phyloP scores from a whole-genome alignment of 2,113 vertebrate species.

The Eudyptes chrysolophus region DNA sequence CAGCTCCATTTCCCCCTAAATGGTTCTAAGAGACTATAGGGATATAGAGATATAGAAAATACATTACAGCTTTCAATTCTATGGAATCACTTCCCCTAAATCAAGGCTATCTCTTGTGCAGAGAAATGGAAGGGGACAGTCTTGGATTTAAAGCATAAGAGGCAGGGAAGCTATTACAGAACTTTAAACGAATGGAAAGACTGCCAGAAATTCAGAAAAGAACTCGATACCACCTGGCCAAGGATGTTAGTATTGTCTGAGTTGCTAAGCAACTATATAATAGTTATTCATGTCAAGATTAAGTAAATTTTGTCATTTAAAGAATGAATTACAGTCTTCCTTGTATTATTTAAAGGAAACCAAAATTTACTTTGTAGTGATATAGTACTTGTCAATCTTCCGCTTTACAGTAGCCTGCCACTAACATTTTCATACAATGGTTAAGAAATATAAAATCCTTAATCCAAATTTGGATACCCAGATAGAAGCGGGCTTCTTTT shows the following conservation, averaged over 20 bases:
- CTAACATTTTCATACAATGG: background rate
- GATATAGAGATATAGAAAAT: background rate
- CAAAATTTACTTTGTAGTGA: background rate
- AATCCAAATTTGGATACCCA: background rate
- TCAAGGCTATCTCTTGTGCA: background rate
- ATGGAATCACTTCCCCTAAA: background rate
- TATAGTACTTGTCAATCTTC: background rate
- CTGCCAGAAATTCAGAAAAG: background rate
- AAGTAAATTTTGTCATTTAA: slow-evolving; percentile 11
- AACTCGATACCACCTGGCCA: background rate
- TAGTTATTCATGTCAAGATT: background rate
- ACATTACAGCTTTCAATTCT: background rate
- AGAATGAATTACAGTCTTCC: background rate
- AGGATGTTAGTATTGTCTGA: background rate
- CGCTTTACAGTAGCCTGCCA: background rate
- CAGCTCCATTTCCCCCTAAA: background rate
- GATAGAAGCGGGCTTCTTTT: background rate
- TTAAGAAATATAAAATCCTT: background rate
- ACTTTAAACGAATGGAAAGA: background rate
- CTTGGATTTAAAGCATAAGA: background rate
- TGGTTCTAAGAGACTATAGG: background rate
- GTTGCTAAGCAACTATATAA: slow-evolving; percentile 45
- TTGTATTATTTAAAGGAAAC: background rate
- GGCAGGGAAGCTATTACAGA: background rate
- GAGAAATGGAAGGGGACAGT: background rate